Conservation (phyloP, 2,113 vertebrate genomes). For the Pelecanoides urinatrix region DNA sequence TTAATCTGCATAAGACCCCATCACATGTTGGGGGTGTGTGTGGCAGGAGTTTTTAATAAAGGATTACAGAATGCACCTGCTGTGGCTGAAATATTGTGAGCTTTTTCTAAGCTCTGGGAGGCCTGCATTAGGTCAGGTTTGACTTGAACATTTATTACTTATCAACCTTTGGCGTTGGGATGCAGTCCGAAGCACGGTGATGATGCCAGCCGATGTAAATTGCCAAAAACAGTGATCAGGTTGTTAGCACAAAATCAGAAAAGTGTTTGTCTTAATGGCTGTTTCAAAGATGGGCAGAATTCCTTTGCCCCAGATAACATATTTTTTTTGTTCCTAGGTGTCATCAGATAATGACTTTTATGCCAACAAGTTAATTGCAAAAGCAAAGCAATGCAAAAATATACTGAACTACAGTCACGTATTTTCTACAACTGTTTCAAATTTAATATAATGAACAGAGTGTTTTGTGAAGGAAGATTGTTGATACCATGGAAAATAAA, state of each 20-base stretch:
- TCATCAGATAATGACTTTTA: conserved; percentile 64
- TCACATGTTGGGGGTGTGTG: conserved; percentile 1
- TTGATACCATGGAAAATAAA: background rate
- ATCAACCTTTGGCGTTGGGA: background rate
- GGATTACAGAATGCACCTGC: conserved; percentile 62
- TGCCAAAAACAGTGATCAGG: conserved; percentile 48
- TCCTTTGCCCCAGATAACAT: conserved; percentile 49
- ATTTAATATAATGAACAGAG: conserved; percentile 47
- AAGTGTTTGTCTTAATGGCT: conserved; percentile 63
- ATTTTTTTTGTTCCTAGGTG: conserved; percentile 50
- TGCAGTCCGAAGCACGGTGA: conserved; percentile 17
- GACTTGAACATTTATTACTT: conserved; percentile 59
- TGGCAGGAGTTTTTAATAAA: conserved; percentile 72
- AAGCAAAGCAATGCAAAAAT: conserved; percentile 62
- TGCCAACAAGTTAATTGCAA: conserved; percentile 76
- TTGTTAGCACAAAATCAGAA: conserved; percentile 38
- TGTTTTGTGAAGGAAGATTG: conserved; percentile 9
- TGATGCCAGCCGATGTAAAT: conserved; percentile 35
- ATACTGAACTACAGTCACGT: background rate
- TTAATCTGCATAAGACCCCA: conserved; percentile 60
- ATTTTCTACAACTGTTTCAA: conserved; percentile 47
- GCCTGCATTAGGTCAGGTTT: conserved; percentile 32
- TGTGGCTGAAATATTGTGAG: conserved; percentile 54
- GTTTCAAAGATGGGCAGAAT: conserved; percentile 11
- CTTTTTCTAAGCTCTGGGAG: conserved; percentile 40